Base-by-base conservation (phyloP, 2,113 vertebrate species). In the Prochilodus magdalenae region DNA sequence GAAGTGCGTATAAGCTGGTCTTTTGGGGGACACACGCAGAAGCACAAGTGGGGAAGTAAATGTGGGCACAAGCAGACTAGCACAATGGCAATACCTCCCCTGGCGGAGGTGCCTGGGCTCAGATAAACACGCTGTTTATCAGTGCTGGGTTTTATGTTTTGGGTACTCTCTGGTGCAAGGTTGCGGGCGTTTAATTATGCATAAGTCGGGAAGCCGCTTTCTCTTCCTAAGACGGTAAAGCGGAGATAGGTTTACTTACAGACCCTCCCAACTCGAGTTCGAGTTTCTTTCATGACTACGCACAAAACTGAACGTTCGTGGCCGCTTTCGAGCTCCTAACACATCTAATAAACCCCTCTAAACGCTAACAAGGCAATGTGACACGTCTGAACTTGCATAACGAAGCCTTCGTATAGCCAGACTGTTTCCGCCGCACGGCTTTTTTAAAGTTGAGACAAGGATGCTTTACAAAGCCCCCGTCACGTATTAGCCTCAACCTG, bases 81-180 rank as follows among this genome's bases (percentile, higher is more conserved):
- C 11, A 30, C 69, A 73, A 15, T 16, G 24, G 59, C 51, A 36
- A 26, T 66, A 55, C 73, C 47, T 67, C 62, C 80, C 72, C 27
- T 51, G 72, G 72, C 12, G 24, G 63, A 55, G 60, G n/a, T 74
- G 80, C 70, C 49, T 36, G 6, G 53, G n/a, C 49, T 75, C 20
- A 27, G 73, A 75, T 81, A 81, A 75, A 82, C 62, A 73, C 63
- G n/a, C 80, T 60, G 80, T 75, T 75, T 82, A 82, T 75, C 73
- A 69, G 73, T 20, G 18, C 51, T 15, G 18, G 49, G n/a, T 49
- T 59, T 75, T 59, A 29, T 29, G 51, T 69, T 60, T 24, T 26
- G 24, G 29, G 29, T 29, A 20, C 33, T 44, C 55, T 74, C 70
- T 22, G 44, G 72, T 36, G 62, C 22, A 40, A 24, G 14, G 29